Percentiles rank a stretch among this genome's conserved stretches.
Evolutionary conservation across 2,797 vertebrate species (phyloP).

Genomic region (Melopsittacus undulatus): DNA sequence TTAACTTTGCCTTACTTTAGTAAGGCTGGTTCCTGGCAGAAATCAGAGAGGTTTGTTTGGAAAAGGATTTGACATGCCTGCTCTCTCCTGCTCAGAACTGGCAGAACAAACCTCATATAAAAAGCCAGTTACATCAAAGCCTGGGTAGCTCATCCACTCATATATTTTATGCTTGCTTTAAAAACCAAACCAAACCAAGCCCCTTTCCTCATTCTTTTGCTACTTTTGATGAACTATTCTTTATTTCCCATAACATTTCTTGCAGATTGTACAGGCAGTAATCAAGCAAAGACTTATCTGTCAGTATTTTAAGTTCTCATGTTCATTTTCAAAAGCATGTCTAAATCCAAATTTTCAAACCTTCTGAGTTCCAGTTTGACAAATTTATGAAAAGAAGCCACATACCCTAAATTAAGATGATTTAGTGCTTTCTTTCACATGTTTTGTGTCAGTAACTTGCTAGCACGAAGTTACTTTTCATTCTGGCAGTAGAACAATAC

Average conservation of each 20-base stretch:
- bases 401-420: background rate
- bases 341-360: background rate
- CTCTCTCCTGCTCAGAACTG: conserved; percentile 35
- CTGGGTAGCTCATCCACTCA: background rate
- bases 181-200: background rate
- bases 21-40: conserved; percentile 16
- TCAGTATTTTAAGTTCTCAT: background rate
- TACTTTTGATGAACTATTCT: background rate
- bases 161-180: background rate
- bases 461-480: background rate
- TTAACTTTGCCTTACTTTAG: conserved; percentile 14
- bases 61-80: conserved; percentile 50
- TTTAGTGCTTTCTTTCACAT: background rate
- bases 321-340: background rate
- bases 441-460: background rate
- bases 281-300: background rate
- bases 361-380: background rate
- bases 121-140: conserved; percentile 51
- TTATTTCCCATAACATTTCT: background rate
- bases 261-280: background rate
- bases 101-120: conserved; percentile 44
- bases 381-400: background rate
- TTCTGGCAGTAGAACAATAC: background rate
- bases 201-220: background rate
- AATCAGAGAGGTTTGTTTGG: conserved; percentile 46